Evolutionary conservation across 1,140 invertebrate genomes (phyloP), one percentile per base, ranked within the genome.

Genomic region (Ectropis grisescens): DNA sequence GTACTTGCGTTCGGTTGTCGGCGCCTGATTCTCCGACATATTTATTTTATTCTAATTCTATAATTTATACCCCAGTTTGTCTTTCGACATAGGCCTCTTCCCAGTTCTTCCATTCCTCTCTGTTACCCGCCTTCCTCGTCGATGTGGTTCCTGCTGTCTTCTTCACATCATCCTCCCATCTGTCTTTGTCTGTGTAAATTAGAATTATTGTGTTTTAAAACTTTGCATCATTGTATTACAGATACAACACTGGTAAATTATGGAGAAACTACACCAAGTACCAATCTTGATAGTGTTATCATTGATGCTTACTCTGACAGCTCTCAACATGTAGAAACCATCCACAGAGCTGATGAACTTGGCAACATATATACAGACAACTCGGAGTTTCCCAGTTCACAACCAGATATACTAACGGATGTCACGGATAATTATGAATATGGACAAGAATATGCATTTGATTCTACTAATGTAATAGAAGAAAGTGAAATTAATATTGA

Each of bases 231-330:
- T n/a, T 36, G 29, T 29, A 10, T 57, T 61, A 36, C 40, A 81
- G 76, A 81, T 50, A 78, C 72, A 24, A 81, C 76, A 39, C 44
- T 81, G 9, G 65, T 72, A 1, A 81, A 81, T 33, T 81, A 75
- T 56, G 69, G 65, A 25, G 76, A 81, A 46, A 70, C 38, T 36
- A 46, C 56, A 41, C 57, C 48, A 47, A 60, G 31, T 16, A 30
- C 49, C 16, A 68, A 53, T 31, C 29, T 57, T 14, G 55, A 70
- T 27, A 65, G 41, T 58, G 58, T 66, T 26, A 26, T 66, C 5
- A 47, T 57, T 40, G 57, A 69, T 43, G 52, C 58, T 45, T 76
- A 64, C 35, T 57, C 57, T 7, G 61, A 67, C 11, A 58, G 42
- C 28, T 52, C 58, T 19, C 49, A 58, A 12, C 65, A 61, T 54